Conservation (phyloP, 2,888 invertebrate genomes). For the Glyphotaelius pellucidus region DNA sequence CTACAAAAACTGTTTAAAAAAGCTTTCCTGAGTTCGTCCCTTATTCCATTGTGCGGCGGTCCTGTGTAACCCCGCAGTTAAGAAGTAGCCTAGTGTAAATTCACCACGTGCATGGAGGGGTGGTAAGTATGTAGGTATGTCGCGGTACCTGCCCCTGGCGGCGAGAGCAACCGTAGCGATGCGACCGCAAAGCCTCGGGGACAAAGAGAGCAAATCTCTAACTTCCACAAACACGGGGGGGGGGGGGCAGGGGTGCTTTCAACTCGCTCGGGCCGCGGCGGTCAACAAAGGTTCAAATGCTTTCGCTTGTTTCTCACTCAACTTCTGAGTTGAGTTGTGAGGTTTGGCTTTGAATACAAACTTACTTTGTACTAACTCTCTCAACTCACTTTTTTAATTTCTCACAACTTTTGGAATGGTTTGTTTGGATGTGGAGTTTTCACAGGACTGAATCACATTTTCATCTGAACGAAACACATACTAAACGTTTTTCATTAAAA, state of each 20-base stretch:
- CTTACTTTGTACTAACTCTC: neutral
- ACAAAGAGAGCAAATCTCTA: constrained; percentile 8
- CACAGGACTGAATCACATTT: neutral
- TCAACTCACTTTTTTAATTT: neutral
- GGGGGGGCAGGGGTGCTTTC: neutral
- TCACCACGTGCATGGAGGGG: neutral
- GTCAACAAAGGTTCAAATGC: constrained; percentile 12
- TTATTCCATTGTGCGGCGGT: neutral
- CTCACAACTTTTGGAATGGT: neutral
- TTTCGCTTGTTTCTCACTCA: neutral
- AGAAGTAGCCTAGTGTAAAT: neutral
- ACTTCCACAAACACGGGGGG: neutral
- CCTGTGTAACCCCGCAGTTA: neutral
- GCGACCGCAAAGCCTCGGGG: neutral
- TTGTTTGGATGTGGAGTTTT: neutral
- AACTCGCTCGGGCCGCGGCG: neutral
- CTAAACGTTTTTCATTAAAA: too few species aligned
- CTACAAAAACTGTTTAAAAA: neutral
- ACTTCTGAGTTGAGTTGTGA: neutral
- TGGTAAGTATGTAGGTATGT: neutral
- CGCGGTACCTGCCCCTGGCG: neutral
- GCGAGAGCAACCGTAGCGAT: neutral
- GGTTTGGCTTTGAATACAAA: neutral
- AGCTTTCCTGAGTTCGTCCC: neutral
- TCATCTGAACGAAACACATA: neutral